Conservation (phyloP, 2,113 vertebrate species). For the Trochalopteron elliotii region DNA sequence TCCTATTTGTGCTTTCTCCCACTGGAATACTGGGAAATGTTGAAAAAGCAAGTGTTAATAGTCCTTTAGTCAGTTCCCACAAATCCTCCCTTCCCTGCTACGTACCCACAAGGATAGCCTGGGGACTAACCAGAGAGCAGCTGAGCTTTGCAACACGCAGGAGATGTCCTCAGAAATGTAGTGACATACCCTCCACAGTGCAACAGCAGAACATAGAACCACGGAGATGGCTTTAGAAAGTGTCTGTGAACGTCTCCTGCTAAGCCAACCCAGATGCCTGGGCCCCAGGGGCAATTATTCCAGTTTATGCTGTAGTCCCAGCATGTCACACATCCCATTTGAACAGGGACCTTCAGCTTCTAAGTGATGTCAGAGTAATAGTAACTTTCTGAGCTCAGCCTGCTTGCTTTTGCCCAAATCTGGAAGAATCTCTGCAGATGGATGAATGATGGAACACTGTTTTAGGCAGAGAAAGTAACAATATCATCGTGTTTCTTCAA, state of each 20-base stretch:
- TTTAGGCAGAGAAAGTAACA: not conserved
- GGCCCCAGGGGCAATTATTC: conserved; percentile 30
- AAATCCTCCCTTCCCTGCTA: not conserved
- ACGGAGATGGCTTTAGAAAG: not conserved
- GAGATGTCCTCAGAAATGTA: not conserved
- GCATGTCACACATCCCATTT: not conserved
- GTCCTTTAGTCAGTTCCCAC: not conserved
- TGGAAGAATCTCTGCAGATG: not conserved
- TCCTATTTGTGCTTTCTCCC: not conserved
- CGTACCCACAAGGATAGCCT: not conserved
- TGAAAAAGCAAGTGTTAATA: not conserved
- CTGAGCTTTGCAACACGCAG: not conserved
- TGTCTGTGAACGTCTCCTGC: not conserved
- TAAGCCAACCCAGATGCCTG: conserved; percentile 6
- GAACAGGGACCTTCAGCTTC: not conserved
- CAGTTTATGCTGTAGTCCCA: not conserved
- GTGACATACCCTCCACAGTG: not conserved
- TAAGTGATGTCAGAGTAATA: not conserved
- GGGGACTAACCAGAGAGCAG: not conserved
- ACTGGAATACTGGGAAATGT: not conserved
- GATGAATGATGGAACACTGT: not conserved
- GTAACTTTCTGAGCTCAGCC: conserved; percentile 20
- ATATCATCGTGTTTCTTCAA: not conserved
- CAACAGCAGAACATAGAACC: not conserved
- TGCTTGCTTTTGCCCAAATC: conserved; percentile 13